phyloP scores from a whole-genome alignment of 2,888 invertebrate genomes.

The Andricus curvator region DNA sequence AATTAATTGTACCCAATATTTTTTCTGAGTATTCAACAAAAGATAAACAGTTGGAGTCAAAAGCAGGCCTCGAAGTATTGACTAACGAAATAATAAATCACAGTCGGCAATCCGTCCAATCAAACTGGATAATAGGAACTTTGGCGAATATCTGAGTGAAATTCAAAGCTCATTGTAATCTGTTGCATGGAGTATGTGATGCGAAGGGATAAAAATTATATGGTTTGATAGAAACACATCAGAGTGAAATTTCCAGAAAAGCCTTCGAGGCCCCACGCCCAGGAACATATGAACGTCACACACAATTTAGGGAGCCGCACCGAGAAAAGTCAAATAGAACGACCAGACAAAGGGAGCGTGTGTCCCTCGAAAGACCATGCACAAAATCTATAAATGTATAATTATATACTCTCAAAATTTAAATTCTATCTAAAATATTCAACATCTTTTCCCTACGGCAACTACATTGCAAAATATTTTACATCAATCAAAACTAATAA shows the following conservation, averaged over 20 bases:
- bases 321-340: conserved; percentile 37
- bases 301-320: conserved; percentile 61
- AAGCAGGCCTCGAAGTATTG: not conserved
- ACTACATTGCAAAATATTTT: not conserved
- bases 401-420: not conserved
- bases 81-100: not conserved
- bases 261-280: conserved; percentile 59
- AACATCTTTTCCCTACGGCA: not conserved
- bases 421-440: not conserved
- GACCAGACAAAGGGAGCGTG: not conserved
- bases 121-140: conserved; percentile 15
- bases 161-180: conserved; percentile 24
- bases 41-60: conserved; percentile 12
- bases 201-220: conserved; percentile 38
- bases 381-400: not conserved
- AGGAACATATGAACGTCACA: conserved; percentile 64
- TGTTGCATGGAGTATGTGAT: not conserved
- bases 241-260: conserved; percentile 9
- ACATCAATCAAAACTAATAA: not conserved
- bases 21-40: not conserved
- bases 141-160: conserved; percentile 13
- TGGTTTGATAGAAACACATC: conserved; percentile 30
- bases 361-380: not conserved
- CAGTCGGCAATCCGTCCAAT: not conserved
- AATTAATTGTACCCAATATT: no score